Base-by-base conservation (phyloP, 2,888 invertebrate genomes). In the Anthrax anthrax region DNA sequence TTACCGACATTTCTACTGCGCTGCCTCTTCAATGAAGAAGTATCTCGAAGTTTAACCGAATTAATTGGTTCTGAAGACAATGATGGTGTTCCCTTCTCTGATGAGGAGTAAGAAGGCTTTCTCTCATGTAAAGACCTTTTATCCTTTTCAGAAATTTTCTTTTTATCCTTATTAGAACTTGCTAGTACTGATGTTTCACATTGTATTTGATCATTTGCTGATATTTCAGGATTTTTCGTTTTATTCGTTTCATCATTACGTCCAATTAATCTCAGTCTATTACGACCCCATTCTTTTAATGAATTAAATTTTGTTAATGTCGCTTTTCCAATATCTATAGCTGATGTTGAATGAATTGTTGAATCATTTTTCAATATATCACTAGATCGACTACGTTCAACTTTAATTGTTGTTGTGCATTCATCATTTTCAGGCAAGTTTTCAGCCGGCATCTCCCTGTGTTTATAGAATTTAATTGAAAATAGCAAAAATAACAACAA, bases 261-360 rank as follows among this genome's bases (percentile, higher is more conserved):
- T 56, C 80, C 80, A 59, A 86, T 83, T 60, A 84, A 72, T 63
- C 76, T 77, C 62, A 88, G 73, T 55, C 85, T 76, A 57, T 78
- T 85, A 61, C 81, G 81, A 47, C 88, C 85, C 88, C 88, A 89
- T 61, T 85, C 84, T 64, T 85, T 86, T 47, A 89, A 69, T 23
- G 82, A 81, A 64, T 85, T 84, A 64, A 89, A 83, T 27, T 67
- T 61, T 12, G 66, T 64, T 53, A 65, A 73, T 68, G 68, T 78
- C 73, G 56, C 62, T 56, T 67, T 67, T 17, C 67, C 63, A 19
- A 37, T 46, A 34, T 54, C 51, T 14, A 39, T 46, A 13, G 43
- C 38, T 37, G 47, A 37, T 34, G 39, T 14, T 56, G 63, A 63
- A 51, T 63, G 64, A 6, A 8, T 23, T 37, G 47, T 39, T 60